Conservation (phyloP, 2,113 vertebrate species). For the Ia io region DNA sequence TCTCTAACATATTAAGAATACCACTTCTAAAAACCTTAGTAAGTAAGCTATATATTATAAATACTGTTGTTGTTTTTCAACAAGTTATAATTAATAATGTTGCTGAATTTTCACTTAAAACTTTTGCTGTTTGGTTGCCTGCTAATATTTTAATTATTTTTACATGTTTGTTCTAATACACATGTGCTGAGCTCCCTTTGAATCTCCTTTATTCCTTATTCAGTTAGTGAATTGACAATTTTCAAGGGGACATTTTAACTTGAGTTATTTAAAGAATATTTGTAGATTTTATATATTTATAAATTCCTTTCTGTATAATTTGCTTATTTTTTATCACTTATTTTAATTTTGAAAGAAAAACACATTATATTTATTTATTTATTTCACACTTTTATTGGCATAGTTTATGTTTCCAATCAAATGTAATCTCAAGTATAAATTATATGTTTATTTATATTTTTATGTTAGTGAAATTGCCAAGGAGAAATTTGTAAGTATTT, state of each 20-base stretch:
- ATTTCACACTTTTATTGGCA: not conserved
- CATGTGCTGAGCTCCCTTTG: not conserved
- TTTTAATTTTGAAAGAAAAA: not conserved
- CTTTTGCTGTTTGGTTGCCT: not conserved
- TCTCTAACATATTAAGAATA: not conserved
- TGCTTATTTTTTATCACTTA: not conserved
- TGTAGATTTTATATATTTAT: not conserved
- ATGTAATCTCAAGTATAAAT: not conserved
- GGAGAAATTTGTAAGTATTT: not conserved
- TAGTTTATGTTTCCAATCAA: not conserved
- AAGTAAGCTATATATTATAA: not conserved
- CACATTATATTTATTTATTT: not conserved
- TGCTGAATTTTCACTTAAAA: conserved; percentile 17
- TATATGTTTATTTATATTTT: not conserved
- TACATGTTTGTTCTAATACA: not conserved
- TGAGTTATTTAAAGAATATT: not conserved
- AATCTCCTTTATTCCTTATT: not conserved
- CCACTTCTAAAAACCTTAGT: not conserved
- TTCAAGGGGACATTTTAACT: not conserved
- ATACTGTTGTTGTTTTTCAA: not conserved
- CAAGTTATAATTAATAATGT: not conserved
- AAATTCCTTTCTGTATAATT: not conserved
- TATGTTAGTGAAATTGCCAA: not conserved
- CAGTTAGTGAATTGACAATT: not conserved
- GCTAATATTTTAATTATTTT: not conserved